These are phyloP conservation scores for Patella ulyssiponensis DNA, from an alignment of 2,888 invertebrate genomes.

Conservation along the genomic window DNA sequence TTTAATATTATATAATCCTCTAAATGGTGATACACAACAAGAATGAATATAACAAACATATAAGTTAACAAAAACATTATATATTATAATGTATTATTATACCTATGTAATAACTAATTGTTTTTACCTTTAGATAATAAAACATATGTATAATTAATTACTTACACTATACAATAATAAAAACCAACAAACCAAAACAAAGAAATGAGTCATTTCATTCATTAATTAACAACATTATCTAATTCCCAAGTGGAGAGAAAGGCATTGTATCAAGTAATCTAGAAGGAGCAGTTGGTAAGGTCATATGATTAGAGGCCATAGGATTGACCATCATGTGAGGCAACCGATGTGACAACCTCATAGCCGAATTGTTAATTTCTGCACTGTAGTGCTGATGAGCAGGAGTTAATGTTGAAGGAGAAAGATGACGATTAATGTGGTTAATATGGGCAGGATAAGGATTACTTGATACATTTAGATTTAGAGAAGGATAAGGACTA, in stretches of 20 bases:
- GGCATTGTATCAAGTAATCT: constrained; percentile 13
- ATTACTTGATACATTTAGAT: constrained; percentile 13
- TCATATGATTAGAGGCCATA: constrained; percentile 22
- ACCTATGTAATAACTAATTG: too few species aligned
- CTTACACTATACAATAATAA: too few species aligned
- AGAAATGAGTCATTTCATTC: too few species aligned
- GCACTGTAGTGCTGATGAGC: constrained; percentile 10
- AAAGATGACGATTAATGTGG: constrained; percentile 18
- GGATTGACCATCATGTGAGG: constrained; percentile 21
- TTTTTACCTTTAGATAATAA: too few species aligned
- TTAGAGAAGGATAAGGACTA: constrained; percentile 20
- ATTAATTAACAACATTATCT: neutral
- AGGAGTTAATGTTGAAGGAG: constrained; percentile 9
- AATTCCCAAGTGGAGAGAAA: constrained; percentile 6
- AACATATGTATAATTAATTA: too few species aligned
- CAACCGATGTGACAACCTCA: constrained; percentile 18
- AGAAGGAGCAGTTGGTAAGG: constrained; percentile 22
- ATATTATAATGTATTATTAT: too few species aligned
- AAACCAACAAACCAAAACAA: too few species aligned
- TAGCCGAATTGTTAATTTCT: constrained; percentile 14
- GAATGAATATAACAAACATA: too few species aligned
- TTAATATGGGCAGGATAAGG: constrained; percentile 24
- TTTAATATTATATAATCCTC: too few species aligned
- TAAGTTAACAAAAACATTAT: too few species aligned
- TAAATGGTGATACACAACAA: too few species aligned